These are phyloP conservation scores for Acheta domesticus DNA, from an alignment of 2,888 invertebrate species.

Conservation along the genomic window DNA sequence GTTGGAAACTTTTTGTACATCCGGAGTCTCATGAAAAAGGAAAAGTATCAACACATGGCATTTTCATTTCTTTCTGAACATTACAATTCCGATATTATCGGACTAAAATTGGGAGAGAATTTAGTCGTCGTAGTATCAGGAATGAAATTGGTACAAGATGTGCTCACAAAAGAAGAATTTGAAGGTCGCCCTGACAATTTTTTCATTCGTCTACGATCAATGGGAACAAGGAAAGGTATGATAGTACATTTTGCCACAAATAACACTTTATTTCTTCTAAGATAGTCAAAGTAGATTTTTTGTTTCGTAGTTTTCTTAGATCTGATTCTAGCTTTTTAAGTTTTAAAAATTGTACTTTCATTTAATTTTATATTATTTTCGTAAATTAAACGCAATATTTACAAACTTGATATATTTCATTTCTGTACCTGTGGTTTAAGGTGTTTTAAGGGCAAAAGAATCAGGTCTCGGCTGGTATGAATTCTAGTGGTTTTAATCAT, in stretches of 20 bases:
- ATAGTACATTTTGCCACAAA: neutral
- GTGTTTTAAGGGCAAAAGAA: too few species aligned
- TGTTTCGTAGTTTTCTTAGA: too few species aligned
- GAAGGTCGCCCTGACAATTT: conserved; percentile 65
- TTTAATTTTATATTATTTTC: too few species aligned
- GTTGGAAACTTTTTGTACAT: conserved; percentile 48
- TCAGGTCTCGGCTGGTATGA: too few species aligned
- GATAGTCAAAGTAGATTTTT: conserved; percentile 18
- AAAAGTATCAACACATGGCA: conserved; percentile 54
- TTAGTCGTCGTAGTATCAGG: conserved; percentile 56
- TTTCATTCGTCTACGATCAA: conserved; percentile 59
- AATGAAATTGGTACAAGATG: conserved; percentile 52
- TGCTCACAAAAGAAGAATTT: conserved; percentile 58
- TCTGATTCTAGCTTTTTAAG: too few species aligned
- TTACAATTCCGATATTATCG: conserved; percentile 55
- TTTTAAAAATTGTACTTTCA: too few species aligned
- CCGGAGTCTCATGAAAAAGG: conserved; percentile 44
- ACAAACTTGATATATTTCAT: too few species aligned
- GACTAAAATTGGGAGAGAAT: conserved; percentile 56
- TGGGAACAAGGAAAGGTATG: conserved; percentile 58
- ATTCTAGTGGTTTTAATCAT: too few species aligned
- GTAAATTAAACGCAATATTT: too few species aligned
- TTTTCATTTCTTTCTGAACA: conserved; percentile 50
- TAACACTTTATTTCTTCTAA: neutral
- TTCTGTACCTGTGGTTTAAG: too few species aligned